phyloP scores from a whole-genome alignment of 2,888 invertebrate species.

The Mythimna vitellina region DNA sequence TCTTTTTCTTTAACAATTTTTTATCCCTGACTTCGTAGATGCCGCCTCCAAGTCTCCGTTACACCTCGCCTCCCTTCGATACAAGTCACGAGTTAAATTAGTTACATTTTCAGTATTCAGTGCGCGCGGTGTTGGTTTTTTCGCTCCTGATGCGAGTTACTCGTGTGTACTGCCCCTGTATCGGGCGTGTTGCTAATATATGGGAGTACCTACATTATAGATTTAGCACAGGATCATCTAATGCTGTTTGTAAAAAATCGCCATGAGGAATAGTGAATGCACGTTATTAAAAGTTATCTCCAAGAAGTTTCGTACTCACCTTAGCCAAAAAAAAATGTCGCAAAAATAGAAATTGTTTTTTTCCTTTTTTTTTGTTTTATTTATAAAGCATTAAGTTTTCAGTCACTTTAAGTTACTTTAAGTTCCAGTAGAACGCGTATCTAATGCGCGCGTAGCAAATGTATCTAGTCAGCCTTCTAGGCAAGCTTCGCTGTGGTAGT shows the following conservation, averaged over 20 bases:
- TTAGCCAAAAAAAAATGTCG: too few species aligned
- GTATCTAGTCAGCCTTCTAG: too few species aligned
- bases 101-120: slow-evolving; percentile 81
- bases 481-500: too few species aligned
- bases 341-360: too few species aligned
- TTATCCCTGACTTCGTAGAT: not conserved
- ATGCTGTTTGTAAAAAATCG: not conserved
- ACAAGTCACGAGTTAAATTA: slow-evolving; percentile 80
- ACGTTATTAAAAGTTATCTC: not conserved
- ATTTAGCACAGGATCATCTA: not conserved
- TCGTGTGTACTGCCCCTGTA: slow-evolving; percentile 69
- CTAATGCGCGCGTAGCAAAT: too few species aligned
- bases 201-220: slow-evolving; percentile 8
- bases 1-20: not conserved
- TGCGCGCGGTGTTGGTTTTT: slow-evolving; percentile 79
- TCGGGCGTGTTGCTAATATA: slow-evolving; percentile 39
- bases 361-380: too few species aligned
- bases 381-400: too few species aligned
- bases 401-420: too few species aligned
- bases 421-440: too few species aligned
- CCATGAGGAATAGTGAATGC: not conserved
- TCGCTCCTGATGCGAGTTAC: slow-evolving; percentile 73
- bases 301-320: too few species aligned
- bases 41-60: slow-evolving; percentile 60
- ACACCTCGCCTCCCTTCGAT: slow-evolving; percentile 46